Evolutionary conservation across 1,140 invertebrate genomes (phyloP).

Genomic region (Cyclargus thomasi): DNA sequence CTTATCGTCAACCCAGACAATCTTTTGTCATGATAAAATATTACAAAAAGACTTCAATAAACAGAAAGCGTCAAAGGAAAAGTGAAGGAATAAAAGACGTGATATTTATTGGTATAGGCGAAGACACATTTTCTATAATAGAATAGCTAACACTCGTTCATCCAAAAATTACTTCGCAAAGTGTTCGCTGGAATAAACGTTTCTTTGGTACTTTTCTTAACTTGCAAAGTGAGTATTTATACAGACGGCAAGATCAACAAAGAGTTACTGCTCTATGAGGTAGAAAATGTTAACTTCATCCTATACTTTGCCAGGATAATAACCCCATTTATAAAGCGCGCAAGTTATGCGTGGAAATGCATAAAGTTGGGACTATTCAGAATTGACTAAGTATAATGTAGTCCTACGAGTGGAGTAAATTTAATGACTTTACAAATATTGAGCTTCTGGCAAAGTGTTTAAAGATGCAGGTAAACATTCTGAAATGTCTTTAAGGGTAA

Average conservation of each 20-base stretch:
- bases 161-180: constrained; percentile 19
- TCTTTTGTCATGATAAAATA: background rate
- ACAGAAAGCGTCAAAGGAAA: constrained; percentile 1
- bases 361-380: constrained; percentile 29
- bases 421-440: constrained; percentile 26
- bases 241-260: constrained; percentile 47
- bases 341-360: constrained; percentile 33
- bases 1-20: background rate
- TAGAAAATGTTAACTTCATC: constrained; percentile 53
- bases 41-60: background rate
- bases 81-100: constrained; percentile 7
- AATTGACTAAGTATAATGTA: constrained; percentile 28
- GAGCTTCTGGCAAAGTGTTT: background rate
- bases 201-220: constrained; percentile 25
- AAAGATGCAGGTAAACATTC: background rate
- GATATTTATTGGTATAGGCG: constrained; percentile 2
- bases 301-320: constrained; percentile 53
- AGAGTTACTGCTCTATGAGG: constrained; percentile 49
- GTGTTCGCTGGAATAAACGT: constrained; percentile 14
- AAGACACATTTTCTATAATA: constrained; percentile 17
- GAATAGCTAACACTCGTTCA: constrained; percentile 1
- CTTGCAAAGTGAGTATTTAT: constrained; percentile 42
- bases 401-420: constrained; percentile 18
- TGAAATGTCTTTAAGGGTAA: background rate
- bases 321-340: constrained; percentile 55